Evolutionary conservation across 2,797 vertebrate genomes (phyloP).

Genomic region (Hipposideros larvatus): DNA sequence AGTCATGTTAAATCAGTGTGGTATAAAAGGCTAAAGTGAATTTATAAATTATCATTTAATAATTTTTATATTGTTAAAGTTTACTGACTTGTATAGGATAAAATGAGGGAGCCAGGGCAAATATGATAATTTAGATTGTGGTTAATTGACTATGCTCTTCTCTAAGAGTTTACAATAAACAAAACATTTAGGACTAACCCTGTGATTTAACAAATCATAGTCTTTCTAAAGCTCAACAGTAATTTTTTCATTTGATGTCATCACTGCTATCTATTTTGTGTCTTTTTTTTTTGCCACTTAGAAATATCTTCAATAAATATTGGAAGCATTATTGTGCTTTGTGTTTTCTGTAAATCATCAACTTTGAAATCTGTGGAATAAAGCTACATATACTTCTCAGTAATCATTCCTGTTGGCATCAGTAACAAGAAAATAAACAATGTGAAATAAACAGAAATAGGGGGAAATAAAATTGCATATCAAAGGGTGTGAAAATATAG

Average conservation of each 20-base stretch:
- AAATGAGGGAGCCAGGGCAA: background rate
- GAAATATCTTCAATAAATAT: conserved; percentile 49
- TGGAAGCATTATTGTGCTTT: conserved; percentile 31
- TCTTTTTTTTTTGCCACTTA: background rate
- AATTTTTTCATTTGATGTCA: background rate
- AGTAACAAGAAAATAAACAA: conserved; percentile 39
- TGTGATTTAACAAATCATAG: background rate
- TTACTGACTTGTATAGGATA: background rate
- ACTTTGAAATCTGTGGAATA: conserved; percentile 12
- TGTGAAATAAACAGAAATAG: conserved; percentile 39
- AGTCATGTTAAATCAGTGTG: background rate
- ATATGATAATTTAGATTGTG: background rate
- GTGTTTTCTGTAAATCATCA: background rate
- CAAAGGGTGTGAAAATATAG: background rate
- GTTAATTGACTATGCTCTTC: background rate
- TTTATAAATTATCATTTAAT: background rate
- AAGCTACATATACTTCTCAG: background rate
- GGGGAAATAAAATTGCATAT: conserved; percentile 44
- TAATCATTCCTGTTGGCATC: background rate
- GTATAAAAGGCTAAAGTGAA: background rate
- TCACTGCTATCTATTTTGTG: background rate
- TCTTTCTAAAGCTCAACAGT: background rate
- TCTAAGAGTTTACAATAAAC: background rate
- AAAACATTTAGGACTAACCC: background rate
- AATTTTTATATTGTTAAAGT: background rate